These are phyloP conservation scores for Dendrocincla fuliginosa DNA, from an alignment of 2,797 vertebrate species.

Conservation along the genomic window DNA sequence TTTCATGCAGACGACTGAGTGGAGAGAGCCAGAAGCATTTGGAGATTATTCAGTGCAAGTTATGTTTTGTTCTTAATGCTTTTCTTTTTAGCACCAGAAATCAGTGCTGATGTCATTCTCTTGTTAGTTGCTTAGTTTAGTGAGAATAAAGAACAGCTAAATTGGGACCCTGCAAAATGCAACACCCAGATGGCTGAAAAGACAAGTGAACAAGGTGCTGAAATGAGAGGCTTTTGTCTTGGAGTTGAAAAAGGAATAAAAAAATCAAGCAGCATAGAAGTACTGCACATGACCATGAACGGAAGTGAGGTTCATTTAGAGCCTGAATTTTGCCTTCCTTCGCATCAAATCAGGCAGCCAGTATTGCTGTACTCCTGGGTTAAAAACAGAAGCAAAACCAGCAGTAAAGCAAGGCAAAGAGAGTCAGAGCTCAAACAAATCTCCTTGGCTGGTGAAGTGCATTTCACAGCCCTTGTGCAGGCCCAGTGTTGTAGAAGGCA, in stretches of 20 bases:
- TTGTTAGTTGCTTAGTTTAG: conserved; percentile 1
- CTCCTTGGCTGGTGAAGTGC: not conserved
- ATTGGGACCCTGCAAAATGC: conserved; percentile 24
- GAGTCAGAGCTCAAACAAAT: not conserved
- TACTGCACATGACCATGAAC: not conserved
- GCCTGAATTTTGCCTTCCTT: not conserved
- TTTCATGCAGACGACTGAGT: not conserved
- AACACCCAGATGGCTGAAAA: conserved; percentile 27
- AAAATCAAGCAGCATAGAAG: not conserved
- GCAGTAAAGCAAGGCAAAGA: not conserved
- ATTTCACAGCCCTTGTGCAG: not conserved
- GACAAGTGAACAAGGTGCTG: conserved; percentile 4
- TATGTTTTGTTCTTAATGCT: not conserved
- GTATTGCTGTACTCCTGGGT: not conserved
- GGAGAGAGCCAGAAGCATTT: not conserved
- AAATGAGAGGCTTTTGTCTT: conserved; percentile 41
- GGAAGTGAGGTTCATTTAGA: not conserved
- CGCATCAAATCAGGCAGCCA: not conserved
- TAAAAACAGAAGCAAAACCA: not conserved
- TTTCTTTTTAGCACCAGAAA: conserved; percentile 29
- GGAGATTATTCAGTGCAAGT: not conserved
- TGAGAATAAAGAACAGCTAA: conserved; percentile 43
- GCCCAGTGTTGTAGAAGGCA: not conserved
- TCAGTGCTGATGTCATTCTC: not conserved
- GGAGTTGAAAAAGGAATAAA: not conserved